phyloP scores from a whole-genome alignment of 2,888 invertebrate species.

The Melanostoma mellinum region DNA sequence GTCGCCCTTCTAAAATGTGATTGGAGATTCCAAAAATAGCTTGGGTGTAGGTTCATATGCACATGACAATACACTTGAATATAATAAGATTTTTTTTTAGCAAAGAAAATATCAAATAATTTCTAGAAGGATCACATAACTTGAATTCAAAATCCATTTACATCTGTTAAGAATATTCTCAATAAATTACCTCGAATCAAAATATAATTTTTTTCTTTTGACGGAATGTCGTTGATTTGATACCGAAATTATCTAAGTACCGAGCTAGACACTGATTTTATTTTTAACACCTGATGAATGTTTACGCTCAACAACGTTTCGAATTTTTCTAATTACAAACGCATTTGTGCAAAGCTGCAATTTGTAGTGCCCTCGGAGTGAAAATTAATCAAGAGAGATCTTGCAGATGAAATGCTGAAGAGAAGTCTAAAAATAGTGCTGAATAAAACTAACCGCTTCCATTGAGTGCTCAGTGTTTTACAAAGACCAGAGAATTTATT shows the following conservation, averaged over 20 bases:
- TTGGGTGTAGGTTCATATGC: neutral
- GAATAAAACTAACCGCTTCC: neutral
- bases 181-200: no score
- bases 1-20: constrained; percentile 22
- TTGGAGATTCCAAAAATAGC: constrained; percentile 15
- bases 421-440: constrained; percentile 4
- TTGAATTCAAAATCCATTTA: no score
- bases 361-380: neutral
- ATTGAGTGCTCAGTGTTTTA: no score
- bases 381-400: constrained; percentile 2
- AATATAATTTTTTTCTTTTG: no score
- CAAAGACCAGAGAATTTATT: no score
- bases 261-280: neutral
- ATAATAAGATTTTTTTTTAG: neutral
- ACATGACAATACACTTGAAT: neutral
- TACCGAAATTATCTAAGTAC: no score
- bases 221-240: no score
- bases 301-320: neutral
- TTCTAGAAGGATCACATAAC: no score
- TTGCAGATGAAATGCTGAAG: neutral
- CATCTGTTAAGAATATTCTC: no score
- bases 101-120: no score
- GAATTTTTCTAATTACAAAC: neutral
- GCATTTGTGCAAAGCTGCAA: neutral
- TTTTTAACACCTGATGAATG: constrained; percentile 14